Base-by-base conservation (phyloP, 2,113 vertebrate species). In the Atrichornis clamosus region DNA sequence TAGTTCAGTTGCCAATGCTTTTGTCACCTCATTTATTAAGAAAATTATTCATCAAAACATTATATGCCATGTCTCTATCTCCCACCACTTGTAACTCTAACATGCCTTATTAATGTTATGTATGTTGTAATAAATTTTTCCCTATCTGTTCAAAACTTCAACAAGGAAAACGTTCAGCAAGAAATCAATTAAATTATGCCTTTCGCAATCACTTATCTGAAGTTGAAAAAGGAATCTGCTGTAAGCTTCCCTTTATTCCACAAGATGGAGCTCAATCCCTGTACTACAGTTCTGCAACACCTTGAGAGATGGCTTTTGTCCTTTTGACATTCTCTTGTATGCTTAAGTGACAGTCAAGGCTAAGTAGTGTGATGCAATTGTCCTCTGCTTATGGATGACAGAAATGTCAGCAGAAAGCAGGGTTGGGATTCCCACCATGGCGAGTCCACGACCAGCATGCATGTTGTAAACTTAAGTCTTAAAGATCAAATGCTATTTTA, bases 211-310 rank as follows among this genome's bases (percentile, higher is more conserved):
- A 68, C 23, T 63, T 74, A 50, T 84, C 15, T 50, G 18, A 44
- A 39, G 6, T 1, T 2, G 5, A 46, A 30, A 49, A 60, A 7
- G 11, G 27, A 75, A 8, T 22, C 13, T 52, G 7, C 11, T 91
- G 90, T 58, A 93, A 62, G 4, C 1, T 65, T 75, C 8, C 33
- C 21, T 46, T 58, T 80, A 11, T 50, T 46, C 95, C 97, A 96
- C 91, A 67, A 96, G 97, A 92, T 97, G 96, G 96, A 42, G 94
- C 87, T 64, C 78, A 70, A 41, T 53, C 39, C 59, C 75, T 79
- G 7, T 18, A 9, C 19, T 85, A 91, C 3, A 69, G 12, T 10
- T 78, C 46, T 9, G 6, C 14, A 39, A 19, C 21, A 5, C 2
- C 5, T 26, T 24, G 3, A 1, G 8, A 22, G 7, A 15, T 4